A percentile compares a stretch with the other conserved stretches of the same genome.
phyloP scores from a whole-genome alignment of 2,113 vertebrate genomes.

The Silurus asotus region DNA sequence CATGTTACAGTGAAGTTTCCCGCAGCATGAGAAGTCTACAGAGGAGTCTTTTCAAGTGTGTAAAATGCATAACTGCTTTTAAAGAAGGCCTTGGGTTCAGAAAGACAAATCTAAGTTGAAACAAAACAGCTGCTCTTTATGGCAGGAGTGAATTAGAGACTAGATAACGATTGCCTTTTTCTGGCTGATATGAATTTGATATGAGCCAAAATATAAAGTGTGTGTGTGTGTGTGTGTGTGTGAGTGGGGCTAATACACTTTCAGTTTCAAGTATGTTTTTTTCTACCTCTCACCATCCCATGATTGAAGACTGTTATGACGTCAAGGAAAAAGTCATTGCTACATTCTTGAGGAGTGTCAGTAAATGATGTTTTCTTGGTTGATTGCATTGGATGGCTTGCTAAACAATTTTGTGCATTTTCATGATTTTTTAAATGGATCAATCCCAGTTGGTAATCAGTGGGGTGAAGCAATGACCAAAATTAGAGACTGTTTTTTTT shows the following conservation, averaged over 20 bases:
- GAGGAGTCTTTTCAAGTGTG: neutral
- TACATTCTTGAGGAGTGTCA: constrained; percentile 31
- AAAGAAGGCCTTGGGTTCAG: constrained; percentile 6
- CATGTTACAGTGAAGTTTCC: neutral
- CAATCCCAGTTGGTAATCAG: neutral
- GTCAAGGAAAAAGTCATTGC: constrained; percentile 40
- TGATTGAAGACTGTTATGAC: constrained; percentile 33
- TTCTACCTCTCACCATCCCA: neutral
- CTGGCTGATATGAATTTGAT: constrained; percentile 38
- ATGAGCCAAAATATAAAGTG: constrained; percentile 3
- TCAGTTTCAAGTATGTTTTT: constrained; percentile 13
- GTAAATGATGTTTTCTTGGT: constrained; percentile 26
- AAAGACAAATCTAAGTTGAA: constrained; percentile 14
- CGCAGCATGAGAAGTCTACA: neutral
- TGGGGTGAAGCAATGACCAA: neutral
- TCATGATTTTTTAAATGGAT: constrained; percentile 1
- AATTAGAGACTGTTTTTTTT: neutral
- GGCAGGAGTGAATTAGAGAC: constrained; percentile 10
- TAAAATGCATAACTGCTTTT: neutral
- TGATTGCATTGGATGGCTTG: constrained; percentile 25
- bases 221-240: too few species aligned
- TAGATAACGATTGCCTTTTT: constrained; percentile 43
- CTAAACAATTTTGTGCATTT: constrained; percentile 37
- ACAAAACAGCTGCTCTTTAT: constrained; percentile 27
- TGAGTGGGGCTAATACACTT: neutral